A percentile compares a stretch with the other conserved stretches of the same genome.
Evolutionary conservation across 2,888 invertebrate genomes (phyloP).

Genomic region (Cheilosia urbana): DNA sequence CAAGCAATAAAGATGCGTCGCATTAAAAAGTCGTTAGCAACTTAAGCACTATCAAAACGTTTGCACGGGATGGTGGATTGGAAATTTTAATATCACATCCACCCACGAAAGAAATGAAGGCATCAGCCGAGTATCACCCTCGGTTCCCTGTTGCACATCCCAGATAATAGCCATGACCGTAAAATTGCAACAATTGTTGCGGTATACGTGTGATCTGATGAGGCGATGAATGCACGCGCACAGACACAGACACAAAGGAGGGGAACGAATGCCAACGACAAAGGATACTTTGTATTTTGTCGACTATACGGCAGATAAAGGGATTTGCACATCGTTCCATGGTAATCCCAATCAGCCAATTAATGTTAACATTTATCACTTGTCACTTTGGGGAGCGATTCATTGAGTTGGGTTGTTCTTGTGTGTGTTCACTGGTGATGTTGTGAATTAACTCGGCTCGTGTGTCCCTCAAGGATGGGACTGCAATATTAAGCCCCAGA

Average conservation of each 20-base stretch:
- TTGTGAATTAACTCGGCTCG: neutral
- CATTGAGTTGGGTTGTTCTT: neutral
- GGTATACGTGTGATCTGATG: neutral
- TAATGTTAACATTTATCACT: conserved; percentile 40
- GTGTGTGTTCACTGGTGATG: neutral
- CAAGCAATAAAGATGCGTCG: conserved; percentile 34
- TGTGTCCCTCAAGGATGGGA: neutral
- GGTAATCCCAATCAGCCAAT: conserved; percentile 45
- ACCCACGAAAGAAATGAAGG: neutral
- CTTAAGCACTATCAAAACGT: conserved; percentile 17
- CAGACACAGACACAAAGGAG: neutral
- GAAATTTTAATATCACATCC: neutral
- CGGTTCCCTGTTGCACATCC: neutral
- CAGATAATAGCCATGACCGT: neutral
- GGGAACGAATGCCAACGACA: neutral
- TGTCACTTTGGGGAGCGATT: conserved; percentile 35
- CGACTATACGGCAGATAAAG: conserved; percentile 2
- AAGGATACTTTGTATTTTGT: conserved; percentile 10
- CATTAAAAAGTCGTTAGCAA: conserved; percentile 44
- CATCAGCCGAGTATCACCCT: too few relatives aligned
- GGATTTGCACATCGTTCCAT: conserved; percentile 36
- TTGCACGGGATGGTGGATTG: neutral
- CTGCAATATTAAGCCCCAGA: neutral
- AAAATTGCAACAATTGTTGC: conserved; percentile 45
- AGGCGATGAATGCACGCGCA: neutral